Evolutionary conservation across 2,888 invertebrate species (phyloP).

Genomic region (Autographa gamma): DNA sequence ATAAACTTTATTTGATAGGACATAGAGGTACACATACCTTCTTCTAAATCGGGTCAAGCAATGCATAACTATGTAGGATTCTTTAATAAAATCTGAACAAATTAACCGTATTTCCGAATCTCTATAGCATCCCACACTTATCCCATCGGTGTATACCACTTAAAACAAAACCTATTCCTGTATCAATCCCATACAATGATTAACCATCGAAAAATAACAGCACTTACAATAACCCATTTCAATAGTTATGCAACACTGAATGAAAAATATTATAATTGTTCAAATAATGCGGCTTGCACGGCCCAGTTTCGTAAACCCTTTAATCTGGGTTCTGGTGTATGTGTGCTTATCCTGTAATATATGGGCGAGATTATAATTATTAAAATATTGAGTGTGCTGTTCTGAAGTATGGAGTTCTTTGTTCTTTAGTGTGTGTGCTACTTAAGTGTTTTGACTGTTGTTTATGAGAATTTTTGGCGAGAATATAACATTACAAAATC

Average conservation of each 20-base stretch:
- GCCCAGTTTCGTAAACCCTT: conserved; percentile 32
- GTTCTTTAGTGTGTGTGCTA: not conserved
- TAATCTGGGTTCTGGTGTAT: conserved; percentile 34
- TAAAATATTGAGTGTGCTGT: conserved; percentile 25
- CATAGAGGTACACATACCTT: too few species aligned
- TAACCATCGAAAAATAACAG: conserved; percentile 9
- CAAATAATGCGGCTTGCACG: conserved; percentile 17
- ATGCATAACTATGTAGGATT: too few species aligned
- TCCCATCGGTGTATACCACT: conserved; percentile 10
- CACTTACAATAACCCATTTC: conserved; percentile 36
- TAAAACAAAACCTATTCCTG: conserved; percentile 10
- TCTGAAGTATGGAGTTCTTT: conserved; percentile 11
- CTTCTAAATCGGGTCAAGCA: too few species aligned
- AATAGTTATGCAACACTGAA: conserved; percentile 35
- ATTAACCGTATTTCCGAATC: too few species aligned
- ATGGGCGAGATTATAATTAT: conserved; percentile 23
- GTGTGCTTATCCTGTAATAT: conserved; percentile 26
- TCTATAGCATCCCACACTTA: too few species aligned
- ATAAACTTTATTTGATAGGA: too few species aligned
- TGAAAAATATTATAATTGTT: conserved; percentile 49
- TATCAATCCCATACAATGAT: conserved; percentile 16
- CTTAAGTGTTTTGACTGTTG: too few species aligned
- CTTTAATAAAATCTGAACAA: too few species aligned
- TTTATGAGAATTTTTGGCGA: too few species aligned
- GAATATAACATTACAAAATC: too few species aligned